phyloP scores from a whole-genome alignment of 2,797 vertebrate genomes.

The Anomalospiza imberbis region DNA sequence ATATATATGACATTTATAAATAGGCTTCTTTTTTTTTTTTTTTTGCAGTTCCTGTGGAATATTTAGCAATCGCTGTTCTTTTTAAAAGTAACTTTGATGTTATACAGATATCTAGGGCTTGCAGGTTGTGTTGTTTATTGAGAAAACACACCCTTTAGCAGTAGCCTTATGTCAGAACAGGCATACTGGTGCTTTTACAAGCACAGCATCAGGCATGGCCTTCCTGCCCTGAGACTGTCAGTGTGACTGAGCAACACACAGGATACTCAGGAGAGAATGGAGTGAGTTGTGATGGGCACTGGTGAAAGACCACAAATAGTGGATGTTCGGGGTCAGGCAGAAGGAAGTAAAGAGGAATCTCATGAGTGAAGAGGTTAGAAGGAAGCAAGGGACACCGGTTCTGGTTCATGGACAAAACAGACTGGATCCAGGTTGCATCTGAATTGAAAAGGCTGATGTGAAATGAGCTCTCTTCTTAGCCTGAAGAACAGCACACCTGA shows the following conservation, averaged over 20 bases:
- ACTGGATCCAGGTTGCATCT: not conserved
- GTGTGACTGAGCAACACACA: not conserved
- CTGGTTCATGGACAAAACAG: not conserved
- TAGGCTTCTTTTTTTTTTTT: not conserved
- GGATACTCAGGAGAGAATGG: not conserved
- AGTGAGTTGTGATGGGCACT: not conserved
- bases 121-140: not conserved
- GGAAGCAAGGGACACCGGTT: not conserved
- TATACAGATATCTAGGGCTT: not conserved
- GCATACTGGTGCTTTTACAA: not conserved
- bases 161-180: not conserved
- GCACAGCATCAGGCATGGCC: not conserved
- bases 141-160: not conserved
- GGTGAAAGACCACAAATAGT: not conserved
- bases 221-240: not conserved
- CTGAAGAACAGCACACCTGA: not conserved
- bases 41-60: not conserved
- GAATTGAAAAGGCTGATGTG: not conserved
- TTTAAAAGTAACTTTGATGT: slow-evolving; percentile 11
- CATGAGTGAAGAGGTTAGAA: not conserved
- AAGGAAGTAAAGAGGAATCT: not conserved
- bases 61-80: slow-evolving; percentile 22
- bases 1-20: not conserved
- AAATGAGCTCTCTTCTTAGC: not conserved
- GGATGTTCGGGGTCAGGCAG: not conserved